phyloP scores from a whole-genome alignment of 1,140 invertebrate species.

The Leptoteleia sp. region DNA sequence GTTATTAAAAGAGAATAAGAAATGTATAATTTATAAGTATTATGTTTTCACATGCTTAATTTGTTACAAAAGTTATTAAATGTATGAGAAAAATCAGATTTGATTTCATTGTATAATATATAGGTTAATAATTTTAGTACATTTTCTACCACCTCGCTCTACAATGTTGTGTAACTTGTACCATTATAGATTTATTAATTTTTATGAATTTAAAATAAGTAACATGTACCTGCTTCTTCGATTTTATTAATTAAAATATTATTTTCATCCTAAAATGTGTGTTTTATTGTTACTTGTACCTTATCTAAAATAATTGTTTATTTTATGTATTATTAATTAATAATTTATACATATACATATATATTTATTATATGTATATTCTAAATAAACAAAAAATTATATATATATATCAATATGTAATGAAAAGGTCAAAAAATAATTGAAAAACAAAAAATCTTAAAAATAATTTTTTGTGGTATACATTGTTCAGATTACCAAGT shows the following conservation, averaged over 20 bases:
- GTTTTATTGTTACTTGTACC: background rate
- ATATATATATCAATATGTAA: too few relatives aligned
- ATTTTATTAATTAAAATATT: constrained; percentile 59
- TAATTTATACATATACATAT: too few relatives aligned
- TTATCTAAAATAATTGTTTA: too few relatives aligned
- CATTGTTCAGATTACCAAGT: too few relatives aligned
- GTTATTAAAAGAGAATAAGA: constrained; percentile 48
- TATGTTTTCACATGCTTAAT: constrained; percentile 17
- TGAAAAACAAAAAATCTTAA: too few relatives aligned
- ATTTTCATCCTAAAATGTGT: constrained; percentile 43
- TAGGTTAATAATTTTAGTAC: constrained; percentile 36
- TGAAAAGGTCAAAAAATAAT: too few relatives aligned
- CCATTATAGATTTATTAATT: constrained; percentile 50
- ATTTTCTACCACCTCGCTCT: constrained; percentile 66
- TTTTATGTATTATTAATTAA: too few relatives aligned
- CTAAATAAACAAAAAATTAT: too few relatives aligned
- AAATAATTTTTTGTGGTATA: too few relatives aligned
- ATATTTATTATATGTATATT: too few relatives aligned
- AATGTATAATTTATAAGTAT: too few relatives aligned
- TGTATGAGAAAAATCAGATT: background rate
- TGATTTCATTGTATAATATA: background rate
- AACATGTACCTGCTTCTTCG: constrained; percentile 74
- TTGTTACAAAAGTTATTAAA: background rate
- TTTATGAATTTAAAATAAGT: constrained; percentile 65
- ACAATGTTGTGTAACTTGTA: constrained; percentile 48